Conservation (phyloP, 23 tunicate genomes). For the Corella eumyota region DNA sequence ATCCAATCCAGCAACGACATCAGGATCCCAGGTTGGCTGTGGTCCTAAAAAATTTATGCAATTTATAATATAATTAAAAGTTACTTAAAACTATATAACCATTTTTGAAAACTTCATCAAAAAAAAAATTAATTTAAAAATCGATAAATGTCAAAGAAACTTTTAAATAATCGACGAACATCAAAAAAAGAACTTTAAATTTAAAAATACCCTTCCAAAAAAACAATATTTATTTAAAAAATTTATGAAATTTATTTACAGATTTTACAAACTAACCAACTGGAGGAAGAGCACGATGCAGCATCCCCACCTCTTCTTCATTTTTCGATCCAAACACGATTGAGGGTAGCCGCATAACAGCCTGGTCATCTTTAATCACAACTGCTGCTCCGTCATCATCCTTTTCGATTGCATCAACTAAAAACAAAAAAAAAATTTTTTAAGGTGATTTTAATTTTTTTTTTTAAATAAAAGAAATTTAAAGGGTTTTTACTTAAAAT, state of each 20-base stretch:
- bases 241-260: too few relatives aligned
- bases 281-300: slow-evolving; percentile 71
- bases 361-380: slow-evolving; percentile 25
- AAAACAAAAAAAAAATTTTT: neutral
- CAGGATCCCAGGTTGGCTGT: slow-evolving; percentile 87
- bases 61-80: too few relatives aligned
- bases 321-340: slow-evolving; percentile 70
- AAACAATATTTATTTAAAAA: too few relatives aligned
- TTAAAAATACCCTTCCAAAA: too few relatives aligned
- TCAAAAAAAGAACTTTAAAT: too few relatives aligned
- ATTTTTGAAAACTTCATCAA: too few relatives aligned
- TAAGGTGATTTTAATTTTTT: neutral
- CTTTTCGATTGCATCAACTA: too few relatives aligned
- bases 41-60: slow-evolving; percentile 26
- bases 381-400: slow-evolving; percentile 29
- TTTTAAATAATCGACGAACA: too few relatives aligned
- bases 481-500: too few relatives aligned
- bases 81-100: too few relatives aligned
- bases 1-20: slow-evolving; percentile 80
- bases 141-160: neutral
- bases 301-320: slow-evolving; percentile 72
- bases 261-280: too few relatives aligned
- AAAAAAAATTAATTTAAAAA: too few relatives aligned
- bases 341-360: slow-evolving; percentile 49
- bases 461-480: neutral